phyloP scores from a whole-genome alignment of 2,113 vertebrate genomes.

The Halichoerus grypus region DNA sequence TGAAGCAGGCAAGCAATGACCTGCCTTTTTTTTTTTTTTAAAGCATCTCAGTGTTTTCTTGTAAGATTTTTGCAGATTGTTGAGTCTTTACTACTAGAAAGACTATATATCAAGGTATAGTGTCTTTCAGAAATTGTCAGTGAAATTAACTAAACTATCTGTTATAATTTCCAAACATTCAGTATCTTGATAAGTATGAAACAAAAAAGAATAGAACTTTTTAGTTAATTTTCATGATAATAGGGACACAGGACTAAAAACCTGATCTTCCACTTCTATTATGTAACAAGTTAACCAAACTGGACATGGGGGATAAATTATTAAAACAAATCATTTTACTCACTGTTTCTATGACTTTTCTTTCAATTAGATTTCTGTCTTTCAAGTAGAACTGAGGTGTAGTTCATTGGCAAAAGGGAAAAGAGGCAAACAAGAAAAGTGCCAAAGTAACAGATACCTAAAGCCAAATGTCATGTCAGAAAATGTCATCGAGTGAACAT shows the following conservation, averaged over 20 bases:
- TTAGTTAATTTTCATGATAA: constrained; percentile 81
- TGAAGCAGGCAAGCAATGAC: not conserved
- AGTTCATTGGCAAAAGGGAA: constrained; percentile 75
- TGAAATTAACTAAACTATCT: constrained; percentile 56
- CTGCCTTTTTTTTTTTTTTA: constrained; percentile 44
- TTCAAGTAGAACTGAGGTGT: constrained; percentile 81
- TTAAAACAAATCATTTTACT: constrained; percentile 71
- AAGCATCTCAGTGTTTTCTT: constrained; percentile 2
- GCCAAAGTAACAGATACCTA: constrained; percentile 64
- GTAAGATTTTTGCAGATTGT: not conserved
- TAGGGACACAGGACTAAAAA: constrained; percentile 65
- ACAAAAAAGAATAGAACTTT: constrained; percentile 78
- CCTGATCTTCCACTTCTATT: constrained; percentile 77
- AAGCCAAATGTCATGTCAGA: constrained; percentile 54
- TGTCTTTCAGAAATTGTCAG: not conserved
- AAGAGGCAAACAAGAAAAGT: constrained; percentile 59
- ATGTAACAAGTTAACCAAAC: constrained; percentile 80
- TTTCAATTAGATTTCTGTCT: constrained; percentile 75
- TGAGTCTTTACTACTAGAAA: not conserved
- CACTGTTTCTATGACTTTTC: constrained; percentile 67
- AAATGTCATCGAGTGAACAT: constrained; percentile 38
- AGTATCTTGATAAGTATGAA: constrained; percentile 75
- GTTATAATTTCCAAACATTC: constrained; percentile 73
- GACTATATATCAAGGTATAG: not conserved
- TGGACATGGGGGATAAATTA: constrained; percentile 74